Percentiles rank a stretch among this genome's conserved stretches.
Evolutionary conservation across 2,113 vertebrate species (phyloP).

Genomic region (Chinchilla lanigera): DNA sequence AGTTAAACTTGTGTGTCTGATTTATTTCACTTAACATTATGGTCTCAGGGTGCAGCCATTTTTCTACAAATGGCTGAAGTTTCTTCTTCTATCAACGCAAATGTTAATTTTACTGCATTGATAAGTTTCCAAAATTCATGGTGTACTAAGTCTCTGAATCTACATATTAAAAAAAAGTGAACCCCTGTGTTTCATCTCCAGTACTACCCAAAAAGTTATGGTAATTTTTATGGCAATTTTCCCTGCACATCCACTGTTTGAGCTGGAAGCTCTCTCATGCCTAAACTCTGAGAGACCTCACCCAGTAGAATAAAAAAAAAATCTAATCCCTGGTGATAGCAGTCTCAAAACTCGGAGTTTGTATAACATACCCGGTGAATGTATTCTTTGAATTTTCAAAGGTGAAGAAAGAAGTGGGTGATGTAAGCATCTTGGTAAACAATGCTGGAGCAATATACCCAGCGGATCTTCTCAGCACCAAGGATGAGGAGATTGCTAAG

Average conservation of each 20-base stretch:
- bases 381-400: conserved; percentile 66
- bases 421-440: conserved; percentile 87
- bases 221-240: neutral
- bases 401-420: conserved; percentile 87
- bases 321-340: neutral
- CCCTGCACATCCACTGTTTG: neutral
- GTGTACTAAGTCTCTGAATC: neutral
- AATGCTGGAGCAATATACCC: conserved; percentile 83
- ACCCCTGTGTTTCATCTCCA: neutral
- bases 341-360: neutral
- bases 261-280: neutral
- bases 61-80: neutral
- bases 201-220: neutral
- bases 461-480: conserved; percentile 83
- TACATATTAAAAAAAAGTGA: neutral
- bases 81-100: neutral
- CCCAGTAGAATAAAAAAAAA: neutral
- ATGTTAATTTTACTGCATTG: conserved; percentile 22
- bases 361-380: neutral
- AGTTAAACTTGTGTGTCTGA: neutral
- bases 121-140: neutral
- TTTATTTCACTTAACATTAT: neutral
- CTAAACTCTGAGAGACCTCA: neutral
- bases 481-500: conserved; percentile 86
- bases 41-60: neutral